Evolutionary conservation across 2,888 invertebrate species (phyloP).

Genomic region (Polydrusus cervinus): DNA sequence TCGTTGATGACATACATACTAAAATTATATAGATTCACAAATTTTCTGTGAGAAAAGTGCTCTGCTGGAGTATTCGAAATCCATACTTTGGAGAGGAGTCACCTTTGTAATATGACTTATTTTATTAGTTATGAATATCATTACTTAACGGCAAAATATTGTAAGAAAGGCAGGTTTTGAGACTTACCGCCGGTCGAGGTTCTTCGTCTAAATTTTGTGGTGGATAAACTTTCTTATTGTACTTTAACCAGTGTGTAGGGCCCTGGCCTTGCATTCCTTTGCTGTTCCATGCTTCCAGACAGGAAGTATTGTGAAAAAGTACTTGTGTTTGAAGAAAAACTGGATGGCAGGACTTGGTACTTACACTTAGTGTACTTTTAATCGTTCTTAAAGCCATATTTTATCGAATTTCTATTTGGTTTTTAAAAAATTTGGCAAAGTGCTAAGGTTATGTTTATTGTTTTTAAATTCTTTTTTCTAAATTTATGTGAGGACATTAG

Average conservation of each 20-base stretch:
- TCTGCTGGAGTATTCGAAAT: background rate
- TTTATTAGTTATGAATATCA: no score
- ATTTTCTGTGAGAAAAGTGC: background rate
- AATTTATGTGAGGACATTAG: no score
- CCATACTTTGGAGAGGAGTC: background rate
- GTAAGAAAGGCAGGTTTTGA: background rate
- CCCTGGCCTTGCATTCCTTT: constrained; percentile 29
- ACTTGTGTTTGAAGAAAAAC: constrained; percentile 23
- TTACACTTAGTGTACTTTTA: background rate
- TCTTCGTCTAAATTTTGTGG: constrained; percentile 84
- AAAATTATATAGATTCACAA: constrained; percentile 64
- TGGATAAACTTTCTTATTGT: constrained; percentile 87
- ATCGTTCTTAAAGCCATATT: constrained; percentile 21
- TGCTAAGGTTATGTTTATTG: constrained; percentile 7
- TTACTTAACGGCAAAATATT: background rate
- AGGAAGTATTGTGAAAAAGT: constrained; percentile 41
- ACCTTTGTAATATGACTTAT: no score
- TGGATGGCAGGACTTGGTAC: constrained; percentile 20
- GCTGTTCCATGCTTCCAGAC: constrained; percentile 34
- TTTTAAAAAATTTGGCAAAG: background rate
- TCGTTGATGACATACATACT: constrained; percentile 93
- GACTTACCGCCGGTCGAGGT: constrained; percentile 87
- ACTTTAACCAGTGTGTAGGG: constrained; percentile 76
- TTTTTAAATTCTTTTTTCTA: background rate
- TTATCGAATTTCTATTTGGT: background rate